phyloP scores from a whole-genome alignment of 2,797 vertebrate species.

The Eidolon dupreanum region DNA sequence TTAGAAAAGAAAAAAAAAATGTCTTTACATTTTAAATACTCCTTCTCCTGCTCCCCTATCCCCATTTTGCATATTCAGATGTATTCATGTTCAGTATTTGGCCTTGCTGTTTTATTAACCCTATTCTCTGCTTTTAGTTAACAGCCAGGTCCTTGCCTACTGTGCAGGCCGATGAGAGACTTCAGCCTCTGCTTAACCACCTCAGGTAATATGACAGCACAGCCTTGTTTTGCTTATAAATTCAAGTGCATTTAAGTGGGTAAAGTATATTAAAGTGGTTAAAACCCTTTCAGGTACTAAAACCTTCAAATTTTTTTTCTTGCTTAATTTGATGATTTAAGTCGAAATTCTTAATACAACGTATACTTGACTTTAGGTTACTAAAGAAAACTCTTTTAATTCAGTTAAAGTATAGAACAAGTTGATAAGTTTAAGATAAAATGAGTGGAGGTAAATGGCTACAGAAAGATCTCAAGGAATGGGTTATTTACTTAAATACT shows the following conservation, averaged over 20 bases:
- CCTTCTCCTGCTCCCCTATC: not conserved
- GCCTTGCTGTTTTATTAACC: slow-evolving; percentile 32
- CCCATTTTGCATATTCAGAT: not conserved
- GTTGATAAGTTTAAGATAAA: slow-evolving; percentile 12
- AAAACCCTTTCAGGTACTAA: not conserved
- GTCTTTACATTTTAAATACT: not conserved
- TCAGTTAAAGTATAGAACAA: not conserved
- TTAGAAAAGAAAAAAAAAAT: not conserved
- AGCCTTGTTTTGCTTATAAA: not conserved
- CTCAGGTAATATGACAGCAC: slow-evolving; percentile 91
- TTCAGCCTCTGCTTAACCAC: slow-evolving; percentile 96
- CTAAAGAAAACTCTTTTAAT: not conserved
- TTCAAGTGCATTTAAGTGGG: not conserved
- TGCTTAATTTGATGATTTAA: not conserved
- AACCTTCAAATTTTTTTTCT: not conserved
- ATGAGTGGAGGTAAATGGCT: not conserved
- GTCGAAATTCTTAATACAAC: not conserved
- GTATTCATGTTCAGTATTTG: not conserved
- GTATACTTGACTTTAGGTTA: not conserved
- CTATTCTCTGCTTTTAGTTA: slow-evolving; percentile 87
- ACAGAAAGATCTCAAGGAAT: not conserved
- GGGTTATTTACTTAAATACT: not conserved
- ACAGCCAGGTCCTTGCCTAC: slow-evolving; percentile 94
- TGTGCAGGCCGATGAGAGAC: slow-evolving; percentile 96
- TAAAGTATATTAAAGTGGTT: not conserved